Percentiles rank a stretch among this genome's conserved stretches.
These are phyloP conservation scores for Ageneiosus marmoratus DNA, from an alignment of 2,113 vertebrate genomes.

Conservation along the genomic window DNA sequence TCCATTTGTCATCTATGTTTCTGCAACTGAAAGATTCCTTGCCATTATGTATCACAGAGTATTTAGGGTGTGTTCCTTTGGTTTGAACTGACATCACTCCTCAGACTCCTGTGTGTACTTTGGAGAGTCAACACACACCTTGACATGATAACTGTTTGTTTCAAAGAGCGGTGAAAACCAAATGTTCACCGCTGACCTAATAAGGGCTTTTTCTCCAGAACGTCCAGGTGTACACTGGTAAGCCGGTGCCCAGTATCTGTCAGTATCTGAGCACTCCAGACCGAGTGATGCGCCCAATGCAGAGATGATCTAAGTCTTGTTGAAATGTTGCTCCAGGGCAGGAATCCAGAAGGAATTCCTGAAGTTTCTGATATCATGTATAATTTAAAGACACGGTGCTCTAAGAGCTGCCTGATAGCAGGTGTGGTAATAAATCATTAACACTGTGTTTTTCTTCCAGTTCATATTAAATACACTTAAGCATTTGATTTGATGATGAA, in stretches of 20 bases:
- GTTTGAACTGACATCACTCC: neutral
- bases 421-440: constrained; percentile 35
- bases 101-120: neutral
- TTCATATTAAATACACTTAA: constrained; percentile 2
- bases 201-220: constrained; percentile 33
- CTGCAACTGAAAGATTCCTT: neutral
- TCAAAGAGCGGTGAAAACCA: neutral
- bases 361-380: constrained; percentile 34
- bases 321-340: constrained; percentile 41
- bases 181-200: constrained; percentile 21
- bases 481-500: neutral
- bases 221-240: constrained; percentile 40
- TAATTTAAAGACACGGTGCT: constrained; percentile 40
- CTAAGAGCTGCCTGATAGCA: constrained; percentile 15
- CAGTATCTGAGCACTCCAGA: constrained; percentile 14
- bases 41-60: neutral
- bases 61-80: neutral
- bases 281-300: constrained; percentile 31
- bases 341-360: constrained; percentile 44
- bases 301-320: constrained; percentile 47
- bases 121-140: constrained; percentile 25
- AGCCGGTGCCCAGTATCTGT: constrained; percentile 50
- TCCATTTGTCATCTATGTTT: neutral
- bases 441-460: constrained; percentile 15
- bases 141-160: neutral